Base-by-base conservation (phyloP, 2,797 vertebrate species). In the Acanthurus tractus region DNA sequence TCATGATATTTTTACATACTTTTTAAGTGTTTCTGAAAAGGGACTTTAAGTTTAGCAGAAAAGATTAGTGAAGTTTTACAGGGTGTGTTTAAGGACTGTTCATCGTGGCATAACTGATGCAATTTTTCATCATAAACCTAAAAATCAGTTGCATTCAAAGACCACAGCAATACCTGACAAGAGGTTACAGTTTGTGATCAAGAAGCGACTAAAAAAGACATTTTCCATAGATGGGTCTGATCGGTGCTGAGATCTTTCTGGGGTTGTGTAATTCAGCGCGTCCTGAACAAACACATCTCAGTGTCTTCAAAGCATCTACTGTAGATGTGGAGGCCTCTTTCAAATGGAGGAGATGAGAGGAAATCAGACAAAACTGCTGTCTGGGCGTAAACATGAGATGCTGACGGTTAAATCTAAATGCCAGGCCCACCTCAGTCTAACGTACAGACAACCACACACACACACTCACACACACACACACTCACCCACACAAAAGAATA, bases 401-500 rank as follows among this genome's bases (percentile, higher is more conserved):
- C 80, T 80, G 83, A 81, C 89, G 68, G 90, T 92, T 93, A 82
- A 69, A 45, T 63, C 70, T 86, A 91, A 91, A 93, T 93, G 91
- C 89, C 90, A 93, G 58, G 56, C 70, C 63, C 86, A 89, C 80
- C 78, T 87, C 76, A 63, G 71, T 56, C n/a, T 74, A 85, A 84
- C 82, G 54, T 72, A 62, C 76, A 72, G 62, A 70, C 63, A 73
- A 20, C 34, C 74, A 48, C 73, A 71, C 69, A 50, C 54, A 74
- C 61, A 78, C 69, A 50, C 54, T 72, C 61, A 78, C 8, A 48
- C 50, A 46, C n/a, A 38, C 74, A 48, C 72, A 71, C 69, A 49
- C 54, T 71, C 61, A 78, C 40, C 22, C n/a, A 25, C 13, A 8
- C 8, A 49, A 48, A 46, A 23, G 49, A 17, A n/a, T 14, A 66